phyloP scores from a whole-genome alignment of 2,113 vertebrate genomes.

The Hipposideros armiger region DNA sequence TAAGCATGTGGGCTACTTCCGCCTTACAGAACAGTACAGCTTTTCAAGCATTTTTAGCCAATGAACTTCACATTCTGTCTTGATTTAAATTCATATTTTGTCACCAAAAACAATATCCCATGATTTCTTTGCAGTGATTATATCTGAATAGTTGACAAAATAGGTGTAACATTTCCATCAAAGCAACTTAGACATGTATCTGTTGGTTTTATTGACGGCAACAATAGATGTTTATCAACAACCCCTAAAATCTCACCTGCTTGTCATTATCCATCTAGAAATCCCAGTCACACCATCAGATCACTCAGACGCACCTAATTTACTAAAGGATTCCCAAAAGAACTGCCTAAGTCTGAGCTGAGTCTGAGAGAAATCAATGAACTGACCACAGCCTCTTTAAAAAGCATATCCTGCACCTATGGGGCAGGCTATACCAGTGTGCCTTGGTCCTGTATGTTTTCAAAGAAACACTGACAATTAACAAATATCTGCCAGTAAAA shows the following conservation, averaged over 20 bases:
- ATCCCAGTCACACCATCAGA: not conserved
- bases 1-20: not conserved
- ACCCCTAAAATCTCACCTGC: not conserved
- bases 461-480: slow-evolving; percentile 70
- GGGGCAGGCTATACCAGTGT: not conserved
- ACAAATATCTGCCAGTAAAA: slow-evolving; percentile 82
- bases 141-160: not conserved
- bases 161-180: not conserved
- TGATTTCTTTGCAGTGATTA: not conserved
- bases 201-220: not conserved
- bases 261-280: not conserved
- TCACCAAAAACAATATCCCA: not conserved
- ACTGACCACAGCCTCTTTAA: slow-evolving; percentile 10
- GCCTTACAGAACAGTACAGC: not conserved
- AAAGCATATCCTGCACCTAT: not conserved
- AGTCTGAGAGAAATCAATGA: slow-evolving; percentile 23
- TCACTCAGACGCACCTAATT: not conserved
- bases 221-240: not conserved
- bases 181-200: not conserved
- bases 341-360: not conserved
- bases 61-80: not conserved
- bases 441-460: slow-evolving; percentile 66
- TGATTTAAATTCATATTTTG: slow-evolving; percentile 48
- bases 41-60: slow-evolving; percentile 27
- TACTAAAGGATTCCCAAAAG: slow-evolving; percentile 16